Percentiles rank a stretch among this genome's conserved stretches.
Conservation (phyloP, 1,140 invertebrate genomes). For the Drosophila bifasciata region DNA sequence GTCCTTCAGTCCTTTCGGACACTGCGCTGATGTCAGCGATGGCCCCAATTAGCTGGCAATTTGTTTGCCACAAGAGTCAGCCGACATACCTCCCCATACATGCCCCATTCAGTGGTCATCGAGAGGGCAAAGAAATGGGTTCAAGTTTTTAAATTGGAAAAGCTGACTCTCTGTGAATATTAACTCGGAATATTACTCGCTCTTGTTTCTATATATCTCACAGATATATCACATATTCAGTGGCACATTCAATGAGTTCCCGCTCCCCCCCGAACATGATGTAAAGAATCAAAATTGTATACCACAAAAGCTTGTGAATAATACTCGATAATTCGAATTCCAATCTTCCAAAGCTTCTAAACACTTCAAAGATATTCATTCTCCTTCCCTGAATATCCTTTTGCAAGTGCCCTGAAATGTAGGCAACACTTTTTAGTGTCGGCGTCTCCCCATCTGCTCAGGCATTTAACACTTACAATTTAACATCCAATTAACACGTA, state of each 20-base stretch:
- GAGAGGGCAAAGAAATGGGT: no score
- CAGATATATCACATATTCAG: no score
- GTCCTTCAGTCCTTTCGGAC: conserved; percentile 67
- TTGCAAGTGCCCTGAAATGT: conserved; percentile 14
- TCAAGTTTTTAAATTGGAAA: no score
- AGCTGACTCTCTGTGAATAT: no score
- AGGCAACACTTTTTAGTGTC: conserved; percentile 46
- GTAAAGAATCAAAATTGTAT: no score
- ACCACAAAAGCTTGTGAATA: no score
- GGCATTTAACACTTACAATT: conserved; percentile 70
- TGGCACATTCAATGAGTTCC: no score
- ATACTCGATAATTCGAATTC: no score
- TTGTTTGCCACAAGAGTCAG: conserved; percentile 31
- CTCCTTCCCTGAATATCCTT: no score
- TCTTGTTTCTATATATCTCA: background rate
- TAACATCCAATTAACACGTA: conserved; percentile 76
- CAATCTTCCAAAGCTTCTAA: background rate
- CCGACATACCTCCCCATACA: no score
- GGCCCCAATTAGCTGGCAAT: conserved; percentile 66
- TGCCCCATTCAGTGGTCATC: background rate
- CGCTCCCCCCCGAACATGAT: no score
- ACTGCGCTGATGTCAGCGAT: conserved; percentile 68
- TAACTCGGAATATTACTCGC: no score
- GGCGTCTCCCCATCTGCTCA: conserved; percentile 5
- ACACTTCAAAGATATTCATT: background rate